Evolutionary conservation across 30 jellyfish, hydroid and myxozoan species (phyloP).

Genomic region (Turritopsis rubra): DNA sequence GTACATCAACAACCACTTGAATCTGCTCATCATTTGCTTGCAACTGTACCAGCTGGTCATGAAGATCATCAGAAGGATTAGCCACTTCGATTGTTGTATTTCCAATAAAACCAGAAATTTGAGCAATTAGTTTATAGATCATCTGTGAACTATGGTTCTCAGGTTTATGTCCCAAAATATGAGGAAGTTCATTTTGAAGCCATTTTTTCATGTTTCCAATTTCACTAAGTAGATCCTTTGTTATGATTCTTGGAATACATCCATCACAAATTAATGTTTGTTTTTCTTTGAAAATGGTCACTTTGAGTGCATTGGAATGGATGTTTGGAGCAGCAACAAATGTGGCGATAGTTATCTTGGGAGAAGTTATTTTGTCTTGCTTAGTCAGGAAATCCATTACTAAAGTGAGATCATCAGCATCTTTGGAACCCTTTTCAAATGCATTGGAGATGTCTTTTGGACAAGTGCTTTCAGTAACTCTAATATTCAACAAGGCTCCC

Average conservation of each 20-base stretch:
- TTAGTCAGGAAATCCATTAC: neutral
- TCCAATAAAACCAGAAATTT: neutral
- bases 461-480: neutral
- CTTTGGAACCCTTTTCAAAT: neutral
- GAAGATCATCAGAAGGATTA: neutral
- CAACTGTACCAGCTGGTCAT: neutral
- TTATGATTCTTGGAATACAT: neutral
- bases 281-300: neutral
- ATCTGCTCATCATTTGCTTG: neutral
- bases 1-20: neutral
- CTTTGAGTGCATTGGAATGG: neutral
- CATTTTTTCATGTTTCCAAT: neutral
- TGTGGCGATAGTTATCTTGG: neutral
- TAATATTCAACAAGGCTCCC: neutral
- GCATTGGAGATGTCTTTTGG: neutral
- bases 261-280: neutral
- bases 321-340: neutral
- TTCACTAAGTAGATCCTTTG: neutral
- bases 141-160: neutral
- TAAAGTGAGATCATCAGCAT: neutral
- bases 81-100: neutral
- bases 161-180: neutral
- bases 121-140: neutral
- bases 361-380: neutral
- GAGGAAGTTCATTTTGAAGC: neutral